Evolutionary conservation across 2,888 invertebrate genomes (phyloP).

Genomic region (Euzetes globulus): DNA sequence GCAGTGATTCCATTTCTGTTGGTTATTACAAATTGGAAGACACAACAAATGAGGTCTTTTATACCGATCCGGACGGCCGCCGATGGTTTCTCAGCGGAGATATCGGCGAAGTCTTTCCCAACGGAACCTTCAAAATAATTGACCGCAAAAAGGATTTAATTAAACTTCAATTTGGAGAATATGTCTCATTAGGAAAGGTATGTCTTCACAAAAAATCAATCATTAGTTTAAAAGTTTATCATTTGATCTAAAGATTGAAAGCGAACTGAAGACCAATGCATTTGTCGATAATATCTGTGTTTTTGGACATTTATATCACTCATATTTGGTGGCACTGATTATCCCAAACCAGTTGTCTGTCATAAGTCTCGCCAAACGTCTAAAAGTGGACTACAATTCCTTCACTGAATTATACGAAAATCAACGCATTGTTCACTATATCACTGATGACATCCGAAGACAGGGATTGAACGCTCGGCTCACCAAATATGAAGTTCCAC

Average conservation of each 20-base stretch:
- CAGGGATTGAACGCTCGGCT: background rate
- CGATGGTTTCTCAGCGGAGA: constrained; percentile 96
- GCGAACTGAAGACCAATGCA: constrained; percentile 86
- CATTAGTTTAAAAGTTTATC: background rate
- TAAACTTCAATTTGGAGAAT: constrained; percentile 95
- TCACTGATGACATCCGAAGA: background rate
- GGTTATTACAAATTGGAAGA: constrained; percentile 72
- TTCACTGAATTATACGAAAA: background rate
- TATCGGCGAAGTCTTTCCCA: constrained; percentile 83
- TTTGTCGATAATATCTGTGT: constrained; percentile 95
- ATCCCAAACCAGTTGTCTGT: constrained; percentile 58
- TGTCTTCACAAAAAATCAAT: background rate
- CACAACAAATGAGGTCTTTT: constrained; percentile 68
- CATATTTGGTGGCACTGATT: constrained; percentile 78
- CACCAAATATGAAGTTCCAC: constrained; percentile 48
- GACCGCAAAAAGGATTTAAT: constrained; percentile 68
- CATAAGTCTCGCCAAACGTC: constrained; percentile 33
- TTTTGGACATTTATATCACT: constrained; percentile 79
- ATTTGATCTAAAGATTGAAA: constrained; percentile 54
- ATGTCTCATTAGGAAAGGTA: constrained; percentile 92
- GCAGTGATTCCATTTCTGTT: constrained; percentile 80
- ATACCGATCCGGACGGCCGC: constrained; percentile 62
- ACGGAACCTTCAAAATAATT: constrained; percentile 92
- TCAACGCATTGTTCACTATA: background rate
- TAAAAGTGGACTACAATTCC: constrained; percentile 26